Evolutionary conservation across 2,888 invertebrate genomes (phyloP).

Genomic region (Sinohyriopsis cumingii): DNA sequence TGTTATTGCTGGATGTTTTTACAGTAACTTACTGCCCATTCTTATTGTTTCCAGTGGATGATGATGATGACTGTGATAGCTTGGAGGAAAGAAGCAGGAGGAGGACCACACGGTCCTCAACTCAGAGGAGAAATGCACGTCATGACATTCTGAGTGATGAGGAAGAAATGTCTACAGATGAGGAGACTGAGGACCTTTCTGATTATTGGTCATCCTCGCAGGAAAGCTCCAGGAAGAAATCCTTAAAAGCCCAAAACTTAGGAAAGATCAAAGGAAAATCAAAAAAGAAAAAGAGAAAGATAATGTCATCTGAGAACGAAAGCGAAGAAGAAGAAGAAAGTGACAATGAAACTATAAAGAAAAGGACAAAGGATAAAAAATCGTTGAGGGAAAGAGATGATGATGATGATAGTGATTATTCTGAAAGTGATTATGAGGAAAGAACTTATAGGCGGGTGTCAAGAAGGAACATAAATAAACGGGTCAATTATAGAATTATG

Average conservation of each 20-base stretch:
- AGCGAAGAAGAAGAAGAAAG: conserved; percentile 13
- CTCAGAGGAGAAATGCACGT: conserved; percentile 44
- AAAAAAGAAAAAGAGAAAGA: conserved; percentile 25
- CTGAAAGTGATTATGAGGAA: conserved; percentile 1
- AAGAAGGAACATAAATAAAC: conserved; percentile 15
- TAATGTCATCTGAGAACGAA: conserved; percentile 19
- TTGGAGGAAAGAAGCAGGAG: conserved; percentile 43
- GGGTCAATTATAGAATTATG: conserved; percentile 17
- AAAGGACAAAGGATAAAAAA: conserved; percentile 27
- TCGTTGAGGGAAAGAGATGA: conserved; percentile 19
- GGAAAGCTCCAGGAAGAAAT: conserved; percentile 19
- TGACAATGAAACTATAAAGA: conserved; percentile 9
- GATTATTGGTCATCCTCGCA: conserved; percentile 40
- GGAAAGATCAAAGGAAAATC: conserved; percentile 14
- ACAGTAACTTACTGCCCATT: conserved; percentile 1
- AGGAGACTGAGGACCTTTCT: conserved; percentile 39
- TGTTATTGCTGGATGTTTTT: neutral
- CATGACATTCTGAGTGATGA: conserved; percentile 54
- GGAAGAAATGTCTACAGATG: conserved; percentile 41
- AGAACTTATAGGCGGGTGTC: neutral
- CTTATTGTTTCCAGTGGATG: conserved; percentile 47
- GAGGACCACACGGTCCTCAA: conserved; percentile 42
- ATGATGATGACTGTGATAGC: conserved; percentile 59
- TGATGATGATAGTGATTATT: conserved; percentile 1
- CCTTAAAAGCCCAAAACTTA: conserved; percentile 16